Evolutionary conservation across 1,140 invertebrate genomes (phyloP), one percentile per base, ranked within the genome.

Genomic region (Gonatopus flavifemur): DNA sequence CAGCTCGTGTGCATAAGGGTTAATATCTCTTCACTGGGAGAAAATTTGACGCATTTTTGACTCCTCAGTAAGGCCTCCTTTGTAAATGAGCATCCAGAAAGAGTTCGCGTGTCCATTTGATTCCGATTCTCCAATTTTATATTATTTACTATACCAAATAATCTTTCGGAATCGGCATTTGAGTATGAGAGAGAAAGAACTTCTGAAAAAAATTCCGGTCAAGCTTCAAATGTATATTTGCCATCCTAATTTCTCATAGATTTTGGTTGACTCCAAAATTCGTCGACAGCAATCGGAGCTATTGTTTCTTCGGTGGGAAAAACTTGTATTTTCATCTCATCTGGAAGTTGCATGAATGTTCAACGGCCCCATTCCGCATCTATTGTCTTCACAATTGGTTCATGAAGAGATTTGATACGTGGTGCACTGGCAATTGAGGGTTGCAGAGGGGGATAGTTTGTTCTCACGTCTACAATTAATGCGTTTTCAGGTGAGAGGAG

Each of bases 231-330:
- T 31, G 24, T 45, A 18, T 52, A 35, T 15, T 57, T 45, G 6
- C 39, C 30, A 37, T 45, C 44, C 38, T 36, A 28, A 31, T 33
- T 52, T 16, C 38, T 13, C 19, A 43, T 37, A 5, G 52, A 36
- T 8, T 48, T 52, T 42, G 33, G 31, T n/a, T n/a, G n/a, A n/a
- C n/a, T n/a, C 49, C 49, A 57, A 57, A 57, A 52, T 24, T 39
- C 30, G 49, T 52, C 54, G 12, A 47, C 5, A 3, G 15, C 18
- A 30, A 48, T n/a, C n/a, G n/a, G n/a, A n/a, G n/a, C n/a, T n/a
- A n/a, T n/a, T n/a, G n/a, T n/a, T n/a, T n/a, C n/a, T n/a, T n/a
- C n/a, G n/a, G n/a, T n/a, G n/a, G n/a, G n/a, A n/a, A n/a, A n/a
- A n/a, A n/a, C 30, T n/a, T 47, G 33, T 20, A 48, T 35, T 18